Base-by-base conservation (phyloP, 1,140 invertebrate species). In the Aphis craccivora region DNA sequence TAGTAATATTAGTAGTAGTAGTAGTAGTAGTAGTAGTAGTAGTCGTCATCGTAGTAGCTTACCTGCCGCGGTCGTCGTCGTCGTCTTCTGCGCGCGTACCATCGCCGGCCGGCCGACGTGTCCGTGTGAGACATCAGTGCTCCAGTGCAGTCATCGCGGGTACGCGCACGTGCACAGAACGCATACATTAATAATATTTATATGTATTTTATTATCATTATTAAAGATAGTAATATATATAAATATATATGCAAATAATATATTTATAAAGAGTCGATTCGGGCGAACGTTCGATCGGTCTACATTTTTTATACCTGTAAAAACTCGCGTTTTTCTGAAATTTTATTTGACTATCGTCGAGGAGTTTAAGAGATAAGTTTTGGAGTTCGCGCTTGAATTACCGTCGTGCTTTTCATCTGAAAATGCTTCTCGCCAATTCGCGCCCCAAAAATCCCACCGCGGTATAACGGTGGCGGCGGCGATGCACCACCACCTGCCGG, bases 11-110 rank as follows among this genome's bases (percentile, higher is more conserved):
- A 35, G 60, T 76, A 76, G 14, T 76, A n/a, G 30, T 67, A 67
- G 14, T 67, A 67, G 11, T 67, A 67, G 30, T 67, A n/a, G 60
- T 67, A n/a, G 60, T 67, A 4, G 60, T 67, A 14, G 60, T 67
- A n/a, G 87, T 86, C 8, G 43, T 90, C 11, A 30, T 76, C 4
- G 91, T 91, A 91, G 90, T 93, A 93, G 91, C 84, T 93, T 93
- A 93, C 91, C 91, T 93, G 91, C 90, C 60, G 90, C 91, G 67
- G 91, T 93, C 90, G 55, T 91, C 91, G 86, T 51, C 86, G 87
- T 89, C 91, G 91, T 92, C 91, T 92, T 93, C 48, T 67, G 89
- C 89, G 89, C 25, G 48, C 91, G 91, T 93, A 84, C 91, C 91
- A 86, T 81, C 76, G 81, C 91, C n/a, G 91, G 76, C 35, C n/a